Evolutionary conservation across 1,140 invertebrate genomes (phyloP), one percentile per base, ranked within the genome.

Genomic region (Limonius californicus): DNA sequence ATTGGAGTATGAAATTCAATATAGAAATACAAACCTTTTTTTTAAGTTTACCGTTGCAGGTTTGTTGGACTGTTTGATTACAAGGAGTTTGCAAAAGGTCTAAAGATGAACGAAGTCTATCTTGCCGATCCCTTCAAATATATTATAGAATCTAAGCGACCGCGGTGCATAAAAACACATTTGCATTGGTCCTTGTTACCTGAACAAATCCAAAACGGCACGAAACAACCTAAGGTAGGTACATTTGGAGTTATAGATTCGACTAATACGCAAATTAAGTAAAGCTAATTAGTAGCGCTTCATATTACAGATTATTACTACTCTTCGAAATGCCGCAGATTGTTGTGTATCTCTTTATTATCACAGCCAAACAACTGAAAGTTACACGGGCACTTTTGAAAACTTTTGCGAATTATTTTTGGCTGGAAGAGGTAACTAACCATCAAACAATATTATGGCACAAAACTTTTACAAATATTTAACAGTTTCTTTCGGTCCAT

Each of bases 311-410:
- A 84, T 95, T 1, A 87, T 97, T n/a, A n/a, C 42, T 97, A 96
- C 72, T 85, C 94, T 0, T 83, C 89, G 94, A 55, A 96, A 97
- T 79, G 92, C 94, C 0, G 96, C 96, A 76, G 95, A 97, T 72
- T 86, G 89, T 63, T 89, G 90, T 39, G 92, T 97, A 0, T 95
- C 92, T 0, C 94, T 89, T 72, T 96, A 89, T 72, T 87, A 95
- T 74, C 57, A 59, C 94, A 94, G 70, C 86, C 83, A 78, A 66
- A 85, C 85, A 2, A 80, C 91, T 7, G 86, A 89, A 62, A 81
- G 83, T 6, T 76, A 89, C 0, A 85, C 83, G 60, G 87, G 86
- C 0, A 81, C 82, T 1, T 89, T 94, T 66, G 84, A 90, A n/a
- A 86, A 91, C 6, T 94, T 92, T 72, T 87, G 86, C 30, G 83